Evolutionary conservation across 2,797 vertebrate species (phyloP).

Genomic region (Pseudochirops cupreus): DNA sequence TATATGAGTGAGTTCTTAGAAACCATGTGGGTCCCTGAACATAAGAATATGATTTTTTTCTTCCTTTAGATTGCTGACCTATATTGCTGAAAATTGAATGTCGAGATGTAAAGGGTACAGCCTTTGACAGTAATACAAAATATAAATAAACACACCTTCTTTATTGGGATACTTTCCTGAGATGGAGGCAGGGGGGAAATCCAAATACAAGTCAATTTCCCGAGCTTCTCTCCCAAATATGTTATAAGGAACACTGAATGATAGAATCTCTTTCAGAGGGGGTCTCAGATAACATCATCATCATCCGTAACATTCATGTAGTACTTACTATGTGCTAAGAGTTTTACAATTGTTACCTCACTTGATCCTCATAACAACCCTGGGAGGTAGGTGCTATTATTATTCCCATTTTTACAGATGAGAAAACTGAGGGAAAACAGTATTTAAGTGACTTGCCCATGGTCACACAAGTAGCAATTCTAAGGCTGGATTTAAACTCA

Average conservation of each 20-base stretch:
- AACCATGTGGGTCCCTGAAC: not conserved
- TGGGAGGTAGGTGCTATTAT: not conserved
- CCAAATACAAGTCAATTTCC: not conserved
- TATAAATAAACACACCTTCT: not conserved
- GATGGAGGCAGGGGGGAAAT: not conserved
- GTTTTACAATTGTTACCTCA: not conserved
- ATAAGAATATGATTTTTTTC: not conserved
- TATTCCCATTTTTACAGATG: not conserved
- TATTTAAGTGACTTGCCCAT: not conserved
- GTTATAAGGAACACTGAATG: not conserved
- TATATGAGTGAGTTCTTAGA: not conserved
- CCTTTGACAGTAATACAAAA: not conserved
- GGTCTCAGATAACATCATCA: not conserved
- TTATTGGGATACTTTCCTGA: not conserved
- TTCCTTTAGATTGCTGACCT: not conserved
- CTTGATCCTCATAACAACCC: not conserved
- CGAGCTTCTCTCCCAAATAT: not conserved
- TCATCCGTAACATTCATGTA: not conserved
- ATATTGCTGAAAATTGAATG: not conserved
- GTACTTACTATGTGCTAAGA: not conserved
- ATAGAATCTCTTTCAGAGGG: not conserved
- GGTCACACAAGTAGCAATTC: not conserved
- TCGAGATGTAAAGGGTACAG: not conserved
- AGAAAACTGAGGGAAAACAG: not conserved
- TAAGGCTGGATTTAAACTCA: not conserved